Evolutionary conservation across 2,797 vertebrate species (phyloP).

Genomic region (Forpus xanthops): DNA sequence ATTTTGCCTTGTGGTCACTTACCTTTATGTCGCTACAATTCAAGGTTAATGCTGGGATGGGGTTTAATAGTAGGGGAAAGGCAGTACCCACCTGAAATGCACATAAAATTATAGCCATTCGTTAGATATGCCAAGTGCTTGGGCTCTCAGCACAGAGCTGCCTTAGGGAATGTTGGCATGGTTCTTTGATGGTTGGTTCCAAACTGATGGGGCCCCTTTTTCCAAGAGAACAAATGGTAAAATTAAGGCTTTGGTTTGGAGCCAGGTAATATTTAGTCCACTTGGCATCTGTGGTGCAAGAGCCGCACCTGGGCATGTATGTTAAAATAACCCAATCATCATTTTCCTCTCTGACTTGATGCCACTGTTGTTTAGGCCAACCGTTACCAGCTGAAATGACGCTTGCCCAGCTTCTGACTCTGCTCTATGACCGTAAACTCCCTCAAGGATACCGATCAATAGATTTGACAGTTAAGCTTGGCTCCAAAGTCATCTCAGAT

Average conservation of each 20-base stretch:
- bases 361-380: conserved; percentile 82
- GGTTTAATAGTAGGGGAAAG: background rate
- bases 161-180: background rate
- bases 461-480: conserved; percentile 94
- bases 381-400: conserved; percentile 97
- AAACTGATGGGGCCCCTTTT: background rate
- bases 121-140: background rate
- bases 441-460: conserved; percentile 97
- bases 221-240: background rate
- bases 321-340: background rate
- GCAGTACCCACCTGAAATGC: background rate
- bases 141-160: background rate
- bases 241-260: background rate
- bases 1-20: background rate
- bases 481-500: conserved; percentile 97
- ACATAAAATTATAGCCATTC: background rate
- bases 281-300: background rate
- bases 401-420: conserved; percentile 93
- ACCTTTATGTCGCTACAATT: background rate
- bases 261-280: background rate
- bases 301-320: background rate
- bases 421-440: conserved; percentile 94
- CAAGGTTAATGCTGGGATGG: background rate
- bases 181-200: background rate
- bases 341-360: conserved; percentile 3